These are phyloP conservation scores for Drosophila nikananu DNA, from an alignment of 1,140 invertebrate genomes.

Conservation along the genomic window DNA sequence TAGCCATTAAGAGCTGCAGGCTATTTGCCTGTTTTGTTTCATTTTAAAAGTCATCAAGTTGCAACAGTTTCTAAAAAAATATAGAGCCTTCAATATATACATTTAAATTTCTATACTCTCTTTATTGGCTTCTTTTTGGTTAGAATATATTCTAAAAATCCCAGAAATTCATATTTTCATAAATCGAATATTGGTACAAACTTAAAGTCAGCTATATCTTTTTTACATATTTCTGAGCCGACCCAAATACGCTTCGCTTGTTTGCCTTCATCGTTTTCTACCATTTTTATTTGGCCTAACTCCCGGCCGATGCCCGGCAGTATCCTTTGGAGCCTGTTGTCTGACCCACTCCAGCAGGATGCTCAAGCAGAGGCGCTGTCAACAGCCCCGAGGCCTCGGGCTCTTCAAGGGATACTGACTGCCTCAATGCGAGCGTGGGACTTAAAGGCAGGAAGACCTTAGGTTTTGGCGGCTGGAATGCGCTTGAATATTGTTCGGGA, in stretches of 20 bases:
- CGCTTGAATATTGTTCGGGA: neutral
- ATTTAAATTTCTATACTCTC: too few relatives aligned
- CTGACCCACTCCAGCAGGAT: constrained; percentile 38
- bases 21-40: constrained; percentile 16
- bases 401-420: constrained; percentile 25
- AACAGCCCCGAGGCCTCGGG: constrained; percentile 26
- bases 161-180: neutral
- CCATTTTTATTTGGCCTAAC: constrained; percentile 14
- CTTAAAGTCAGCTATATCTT: neutral
- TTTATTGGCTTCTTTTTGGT: too few relatives aligned
- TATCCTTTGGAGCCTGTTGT: constrained; percentile 33
- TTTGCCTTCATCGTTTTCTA: constrained; percentile 5
- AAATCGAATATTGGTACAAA: neutral
- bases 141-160: neutral
- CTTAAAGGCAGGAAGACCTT: constrained; percentile 15
- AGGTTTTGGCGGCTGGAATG: constrained; percentile 5
- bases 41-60: constrained; percentile 17
- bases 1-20: constrained; percentile 28
- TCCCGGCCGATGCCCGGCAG: constrained; percentile 12
- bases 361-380: constrained; percentile 35
- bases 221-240: neutral
- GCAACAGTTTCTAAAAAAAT: neutral
- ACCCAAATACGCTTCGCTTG: constrained; percentile 12
- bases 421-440: constrained; percentile 6
- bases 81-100: neutral